Evolutionary conservation across 2,113 vertebrate genomes (phyloP).

Genomic region (Atractosteus spatula): DNA sequence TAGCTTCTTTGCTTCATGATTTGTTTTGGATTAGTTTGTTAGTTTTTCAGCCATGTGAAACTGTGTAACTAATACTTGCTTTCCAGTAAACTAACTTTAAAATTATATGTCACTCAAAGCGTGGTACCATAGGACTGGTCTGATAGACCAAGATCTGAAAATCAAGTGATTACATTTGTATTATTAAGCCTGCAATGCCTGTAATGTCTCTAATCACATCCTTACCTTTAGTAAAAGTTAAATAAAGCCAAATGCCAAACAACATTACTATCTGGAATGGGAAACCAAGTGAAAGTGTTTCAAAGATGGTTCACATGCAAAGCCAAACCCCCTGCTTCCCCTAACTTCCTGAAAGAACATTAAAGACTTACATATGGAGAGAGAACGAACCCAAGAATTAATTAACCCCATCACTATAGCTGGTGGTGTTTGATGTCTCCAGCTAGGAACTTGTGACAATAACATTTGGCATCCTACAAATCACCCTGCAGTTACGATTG

Average conservation of each 20-base stretch:
- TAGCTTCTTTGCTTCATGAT: too few species aligned
- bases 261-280: slow-evolving; percentile 54
- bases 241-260: neutral
- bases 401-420: slow-evolving; percentile 35
- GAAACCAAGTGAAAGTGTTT: slow-evolving; percentile 46
- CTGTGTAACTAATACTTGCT: too few species aligned
- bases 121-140: too few species aligned
- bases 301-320: slow-evolving; percentile 51
- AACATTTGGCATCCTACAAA: slow-evolving; percentile 32
- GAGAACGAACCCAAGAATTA: slow-evolving; percentile 18
- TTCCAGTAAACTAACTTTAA: too few species aligned
- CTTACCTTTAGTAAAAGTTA: neutral
- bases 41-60: too few species aligned
- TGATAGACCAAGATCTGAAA: too few species aligned
- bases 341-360: slow-evolving; percentile 51
- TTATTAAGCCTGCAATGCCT: too few species aligned
- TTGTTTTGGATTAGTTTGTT: too few species aligned
- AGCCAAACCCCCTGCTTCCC: slow-evolving; percentile 17
- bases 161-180: too few species aligned
- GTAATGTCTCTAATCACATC: too few species aligned
- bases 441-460: slow-evolving; percentile 32
- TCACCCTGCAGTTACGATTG: slow-evolving; percentile 16
- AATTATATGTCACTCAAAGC: too few species aligned
- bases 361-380: slow-evolving; percentile 53
- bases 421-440: slow-evolving; percentile 37